Evolutionary conservation across 2,888 invertebrate genomes (phyloP), one percentile per base, ranked within the genome.

Genomic region (Capitulum mitella): DNA sequence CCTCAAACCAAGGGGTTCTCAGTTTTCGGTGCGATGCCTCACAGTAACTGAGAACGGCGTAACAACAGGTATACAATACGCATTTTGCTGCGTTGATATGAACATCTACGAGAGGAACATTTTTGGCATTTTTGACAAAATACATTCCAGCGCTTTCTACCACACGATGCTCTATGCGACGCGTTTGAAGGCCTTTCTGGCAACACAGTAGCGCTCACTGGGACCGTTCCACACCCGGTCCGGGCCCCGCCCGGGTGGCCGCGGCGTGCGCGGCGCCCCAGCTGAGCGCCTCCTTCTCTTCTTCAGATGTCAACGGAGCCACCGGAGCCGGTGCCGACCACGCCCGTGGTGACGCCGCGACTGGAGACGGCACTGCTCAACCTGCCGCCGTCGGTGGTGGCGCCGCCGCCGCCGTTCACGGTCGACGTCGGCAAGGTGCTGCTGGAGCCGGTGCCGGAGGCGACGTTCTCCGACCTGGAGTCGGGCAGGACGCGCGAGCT

Each of bases 391-490:
- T 26, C 0, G 16, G 22, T 70, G 37, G 22, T 40, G 22, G 22
- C 1, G 22, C 40, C 40, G 10, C 70, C 34, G 70, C 40, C 40
- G 22, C 37, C 26, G 70, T 40, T 70, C 5, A 40, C 37, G 26
- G 70, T 26, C 10, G 26, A 79, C 61, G 80, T 80, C 22, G 81
- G 81, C 1, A 79, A 79, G 37, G 79, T 81, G 83, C 84, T 34
- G 85, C 90, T 91, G 83, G 92, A 91, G 85, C 88, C 90, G 61
- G 92, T 97, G 82, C 95, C 96, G 0, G 88, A 92, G 89, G 94
- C 95, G 84, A 93, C 94, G 3, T 97, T 96, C 88, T 93, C 91
- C 85, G 96, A 96, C 87, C 91, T 91, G 0, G 94, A 95, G 85
- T 94, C 94, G 84, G 92, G 92, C n/a, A 90, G 90, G 81, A 91